Evolutionary conservation across 2,113 vertebrate species (phyloP).

Genomic region (Tragelaphus scriptus): DNA sequence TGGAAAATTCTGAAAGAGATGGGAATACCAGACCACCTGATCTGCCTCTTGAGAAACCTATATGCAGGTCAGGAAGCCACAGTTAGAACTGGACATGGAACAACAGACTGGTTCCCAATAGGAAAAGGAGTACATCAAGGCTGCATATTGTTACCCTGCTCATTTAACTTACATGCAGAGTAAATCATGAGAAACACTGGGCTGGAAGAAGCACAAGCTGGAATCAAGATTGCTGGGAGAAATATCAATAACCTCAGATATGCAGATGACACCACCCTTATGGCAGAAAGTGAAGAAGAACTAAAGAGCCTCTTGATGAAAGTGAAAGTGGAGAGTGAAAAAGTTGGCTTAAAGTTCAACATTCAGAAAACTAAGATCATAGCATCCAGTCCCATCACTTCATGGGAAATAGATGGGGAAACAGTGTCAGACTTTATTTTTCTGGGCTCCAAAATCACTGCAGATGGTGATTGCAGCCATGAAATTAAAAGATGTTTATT

Average conservation of each 20-base stretch:
- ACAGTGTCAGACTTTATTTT: background rate
- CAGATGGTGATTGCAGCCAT: background rate
- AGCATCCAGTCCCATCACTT: background rate
- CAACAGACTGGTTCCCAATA: background rate
- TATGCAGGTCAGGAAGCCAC: background rate
- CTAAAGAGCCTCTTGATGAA: background rate
- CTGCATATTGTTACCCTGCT: background rate
- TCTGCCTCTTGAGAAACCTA: background rate
- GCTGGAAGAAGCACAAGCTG: background rate
- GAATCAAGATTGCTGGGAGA: background rate
- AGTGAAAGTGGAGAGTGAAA: background rate
- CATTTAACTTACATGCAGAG: background rate
- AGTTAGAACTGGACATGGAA: background rate
- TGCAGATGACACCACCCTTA: background rate
- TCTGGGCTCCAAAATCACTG: rapidly evolving
- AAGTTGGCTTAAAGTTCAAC: background rate
- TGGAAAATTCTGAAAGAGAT: background rate
- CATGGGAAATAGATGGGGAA: background rate
- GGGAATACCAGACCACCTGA: background rate
- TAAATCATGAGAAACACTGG: rapidly evolving
- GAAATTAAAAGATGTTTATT: background rate
- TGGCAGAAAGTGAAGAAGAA: background rate
- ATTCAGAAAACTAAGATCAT: background rate
- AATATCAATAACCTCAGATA: background rate
- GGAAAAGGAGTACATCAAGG: background rate